These are phyloP conservation scores for Condylostylus longicornis DNA, from an alignment of 1,140 invertebrate genomes.

Conservation along the genomic window DNA sequence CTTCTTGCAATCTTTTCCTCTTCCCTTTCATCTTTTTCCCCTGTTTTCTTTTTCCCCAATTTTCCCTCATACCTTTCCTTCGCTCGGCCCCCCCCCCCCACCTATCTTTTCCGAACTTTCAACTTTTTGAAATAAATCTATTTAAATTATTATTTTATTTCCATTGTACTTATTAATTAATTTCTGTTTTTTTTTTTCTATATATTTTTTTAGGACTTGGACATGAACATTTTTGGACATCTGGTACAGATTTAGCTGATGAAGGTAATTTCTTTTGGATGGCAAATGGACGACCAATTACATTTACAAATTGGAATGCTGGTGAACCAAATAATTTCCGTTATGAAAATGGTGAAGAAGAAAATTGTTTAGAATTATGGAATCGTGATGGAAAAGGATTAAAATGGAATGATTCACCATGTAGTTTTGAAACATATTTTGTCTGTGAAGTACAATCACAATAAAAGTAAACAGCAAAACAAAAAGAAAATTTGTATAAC, in stretches of 20 bases:
- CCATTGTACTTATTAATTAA: too few species aligned
- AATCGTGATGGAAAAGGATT: constrained; percentile 79
- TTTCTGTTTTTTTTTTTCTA: neutral
- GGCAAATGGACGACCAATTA: constrained; percentile 72
- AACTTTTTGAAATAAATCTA: too few species aligned
- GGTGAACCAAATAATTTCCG: constrained; percentile 82
- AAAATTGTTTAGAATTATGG: constrained; percentile 81
- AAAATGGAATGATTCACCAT: constrained; percentile 86
- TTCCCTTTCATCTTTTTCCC: too few species aligned
- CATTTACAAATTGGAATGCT: constrained; percentile 84
- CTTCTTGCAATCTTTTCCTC: neutral
- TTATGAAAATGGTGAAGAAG: constrained; percentile 84
- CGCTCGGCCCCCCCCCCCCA: too few species aligned
- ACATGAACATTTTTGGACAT: constrained; percentile 84
- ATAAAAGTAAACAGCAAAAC: constrained; percentile 5
- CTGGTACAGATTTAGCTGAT: constrained; percentile 76
- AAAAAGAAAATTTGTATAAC: constrained; percentile 1
- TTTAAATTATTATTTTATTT: too few species aligned
- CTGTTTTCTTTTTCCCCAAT: too few species aligned
- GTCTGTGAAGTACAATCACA: constrained; percentile 66
- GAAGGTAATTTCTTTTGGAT: constrained; percentile 86
- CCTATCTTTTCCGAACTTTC: too few species aligned
- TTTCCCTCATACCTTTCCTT: too few species aligned
- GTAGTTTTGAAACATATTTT: constrained; percentile 82
- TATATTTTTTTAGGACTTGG: constrained; percentile 46